These are phyloP conservation scores for Kuschelorhynchus macadamiae DNA, from an alignment of 2,888 invertebrate species.

Conservation along the genomic window DNA sequence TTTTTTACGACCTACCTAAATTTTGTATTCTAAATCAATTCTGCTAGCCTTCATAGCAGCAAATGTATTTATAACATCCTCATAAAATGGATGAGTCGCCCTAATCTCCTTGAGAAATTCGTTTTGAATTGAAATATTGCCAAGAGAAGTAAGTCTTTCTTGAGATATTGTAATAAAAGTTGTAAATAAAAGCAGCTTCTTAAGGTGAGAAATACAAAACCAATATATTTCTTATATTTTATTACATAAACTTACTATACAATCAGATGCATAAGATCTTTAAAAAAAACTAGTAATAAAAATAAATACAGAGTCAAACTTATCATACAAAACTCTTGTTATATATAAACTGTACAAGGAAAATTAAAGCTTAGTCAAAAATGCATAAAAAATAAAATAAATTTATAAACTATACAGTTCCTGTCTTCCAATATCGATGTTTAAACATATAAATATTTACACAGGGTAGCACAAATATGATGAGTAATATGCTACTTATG, in stretches of 20 bases:
- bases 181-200: too few species aligned
- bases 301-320: conserved; percentile 46
- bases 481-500: not conserved
- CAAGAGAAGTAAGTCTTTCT: too few species aligned
- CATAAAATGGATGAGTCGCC: too few species aligned
- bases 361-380: conserved; percentile 42
- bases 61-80: too few species aligned
- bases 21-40: too few species aligned
- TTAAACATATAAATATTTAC: conserved; percentile 29
- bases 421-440: conserved; percentile 40
- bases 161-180: too few species aligned
- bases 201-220: too few species aligned
- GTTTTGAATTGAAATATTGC: too few species aligned
- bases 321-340: conserved; percentile 50
- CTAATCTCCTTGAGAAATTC: too few species aligned
- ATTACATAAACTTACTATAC: conserved; percentile 61
- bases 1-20: too few species aligned
- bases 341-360: conserved; percentile 37
- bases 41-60: too few species aligned
- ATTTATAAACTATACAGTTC: conserved; percentile 43
- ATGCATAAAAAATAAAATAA: conserved; percentile 24
- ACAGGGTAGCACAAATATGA: conserved; percentile 4
- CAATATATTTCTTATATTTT: conserved; percentile 49
- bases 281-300: conserved; percentile 25
- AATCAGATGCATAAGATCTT: conserved; percentile 47